A percentile compares a stretch with the other conserved stretches of the same genome.
Evolutionary conservation across 2,113 vertebrate genomes (phyloP).

Genomic region (Nannospalax galili): DNA sequence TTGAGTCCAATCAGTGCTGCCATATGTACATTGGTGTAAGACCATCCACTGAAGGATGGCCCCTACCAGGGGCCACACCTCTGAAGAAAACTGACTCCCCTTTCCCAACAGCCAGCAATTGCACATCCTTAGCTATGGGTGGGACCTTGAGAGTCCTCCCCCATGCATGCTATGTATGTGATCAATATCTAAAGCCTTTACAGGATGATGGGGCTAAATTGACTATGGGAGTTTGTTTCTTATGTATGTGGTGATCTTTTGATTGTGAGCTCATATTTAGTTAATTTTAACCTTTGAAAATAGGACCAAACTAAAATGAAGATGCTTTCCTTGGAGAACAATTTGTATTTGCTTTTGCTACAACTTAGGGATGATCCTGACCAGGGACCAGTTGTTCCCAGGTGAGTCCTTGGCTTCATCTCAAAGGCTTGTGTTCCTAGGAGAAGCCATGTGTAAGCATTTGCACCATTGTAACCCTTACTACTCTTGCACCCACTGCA

Average conservation of each 20-base stretch:
- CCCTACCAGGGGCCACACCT: background rate
- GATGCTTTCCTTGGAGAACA: background rate
- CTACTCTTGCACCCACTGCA: no score
- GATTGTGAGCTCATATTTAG: background rate
- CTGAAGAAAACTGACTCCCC: background rate
- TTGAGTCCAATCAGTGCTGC: background rate
- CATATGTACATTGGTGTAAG: background rate
- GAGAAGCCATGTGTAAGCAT: background rate
- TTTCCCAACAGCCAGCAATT: background rate
- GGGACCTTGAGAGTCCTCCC: background rate
- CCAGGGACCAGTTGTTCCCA: background rate
- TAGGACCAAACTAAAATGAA: background rate
- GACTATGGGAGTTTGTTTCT: background rate
- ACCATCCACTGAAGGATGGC: background rate
- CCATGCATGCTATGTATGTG: background rate
- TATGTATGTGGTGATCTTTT: background rate
- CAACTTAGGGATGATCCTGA: background rate
- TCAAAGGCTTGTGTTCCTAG: no score
- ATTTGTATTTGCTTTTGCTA: slow-evolving; percentile 19
- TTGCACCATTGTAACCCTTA: background rate
- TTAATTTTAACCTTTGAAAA: slow-evolving; percentile 48
- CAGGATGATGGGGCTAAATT: background rate
- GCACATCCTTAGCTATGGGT: background rate
- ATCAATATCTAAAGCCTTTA: background rate
- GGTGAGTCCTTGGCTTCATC: background rate